Evolutionary conservation across 2,113 vertebrate genomes (phyloP), one percentile per base, ranked within the genome.

Genomic region (Brachyhypopomus gauderio): DNA sequence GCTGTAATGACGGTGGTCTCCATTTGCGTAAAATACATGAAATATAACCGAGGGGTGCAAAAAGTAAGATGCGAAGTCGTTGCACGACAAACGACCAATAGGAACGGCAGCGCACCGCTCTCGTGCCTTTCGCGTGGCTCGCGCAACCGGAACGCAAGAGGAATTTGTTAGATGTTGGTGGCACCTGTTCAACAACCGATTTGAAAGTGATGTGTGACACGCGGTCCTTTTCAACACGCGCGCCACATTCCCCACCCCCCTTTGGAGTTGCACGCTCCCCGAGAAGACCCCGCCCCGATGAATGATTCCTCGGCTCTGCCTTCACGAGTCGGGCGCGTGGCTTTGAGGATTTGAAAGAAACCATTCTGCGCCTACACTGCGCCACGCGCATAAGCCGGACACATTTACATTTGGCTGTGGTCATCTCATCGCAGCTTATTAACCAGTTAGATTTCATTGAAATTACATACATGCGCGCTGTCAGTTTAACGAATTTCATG

Each of bases 321-420:
- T 84, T 82, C 85, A 86, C 76, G 55, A 76, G 90, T 88, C 89
- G 2, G 92, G 90, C 92, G 91, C 92, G 93, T 93, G 93, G 90
- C 93, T 89, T 79, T 67, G 78, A 72, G 78, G 48, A 81, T 84
- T 81, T 81, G 74, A 85, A 81, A 77, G 72, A 66, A 77, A 83
- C 90, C 88, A 88, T 84, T 81, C 78, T 63, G 75, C 85, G 72
- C 78, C 64, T 75, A 75, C 80, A 11, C 20, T 62, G 79, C 84
- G 74, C 78, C 62, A 72, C 80, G 17, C 66, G 83, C 84, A 59
- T 83, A 80, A 69, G 80, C 85, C 27, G 34, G 48, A 38, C 70
- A 85, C 34, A 81, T 83, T 88, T 52, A 83, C 85, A 85, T 83
- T 88, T 60, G 81, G 88, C 86, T 85, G 55, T 86, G 66, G 66